A percentile compares a stretch with the other conserved stretches of the same genome.
phyloP scores from a whole-genome alignment of 2,113 vertebrate genomes.

The Anoura caudifer region DNA sequence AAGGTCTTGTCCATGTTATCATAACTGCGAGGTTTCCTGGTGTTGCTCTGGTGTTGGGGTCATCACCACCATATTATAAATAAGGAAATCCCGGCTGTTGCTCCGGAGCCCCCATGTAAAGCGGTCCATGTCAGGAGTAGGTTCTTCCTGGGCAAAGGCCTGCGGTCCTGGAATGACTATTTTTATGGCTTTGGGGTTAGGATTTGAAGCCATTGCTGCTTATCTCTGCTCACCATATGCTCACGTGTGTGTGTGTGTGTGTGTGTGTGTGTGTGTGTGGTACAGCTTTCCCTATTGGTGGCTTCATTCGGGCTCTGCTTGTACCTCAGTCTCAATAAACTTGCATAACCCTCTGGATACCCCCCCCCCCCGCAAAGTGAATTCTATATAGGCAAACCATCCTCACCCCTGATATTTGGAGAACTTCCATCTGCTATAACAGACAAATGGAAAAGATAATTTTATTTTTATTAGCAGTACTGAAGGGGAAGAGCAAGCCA shows the following conservation, averaged over 20 bases:
- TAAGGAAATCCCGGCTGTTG: background rate
- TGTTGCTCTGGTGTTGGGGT: background rate
- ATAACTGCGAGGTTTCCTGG: background rate
- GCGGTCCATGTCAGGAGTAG: background rate
- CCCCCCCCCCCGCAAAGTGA: background rate
- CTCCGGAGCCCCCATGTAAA: background rate
- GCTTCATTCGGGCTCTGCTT: background rate
- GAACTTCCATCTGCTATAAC: background rate
- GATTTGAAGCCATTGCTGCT: background rate
- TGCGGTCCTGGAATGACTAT: background rate
- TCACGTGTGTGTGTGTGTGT: background rate
- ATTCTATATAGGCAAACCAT: background rate
- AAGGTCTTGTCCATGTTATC: background rate
- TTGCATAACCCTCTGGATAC: background rate
- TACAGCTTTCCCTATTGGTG: no score
- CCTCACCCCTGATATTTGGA: background rate
- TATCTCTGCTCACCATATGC: background rate
- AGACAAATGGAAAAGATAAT: background rate
- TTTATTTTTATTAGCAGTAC: conserved; percentile 24
- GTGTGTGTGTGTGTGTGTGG: background rate
- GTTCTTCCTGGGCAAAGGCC: background rate
- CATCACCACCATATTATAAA: background rate
- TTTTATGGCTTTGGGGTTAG: background rate
- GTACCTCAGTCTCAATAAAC: background rate
- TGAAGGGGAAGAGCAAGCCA: background rate